phyloP scores from a whole-genome alignment of 23 tunicate genomes.

The Halocynthia aurantium region DNA sequence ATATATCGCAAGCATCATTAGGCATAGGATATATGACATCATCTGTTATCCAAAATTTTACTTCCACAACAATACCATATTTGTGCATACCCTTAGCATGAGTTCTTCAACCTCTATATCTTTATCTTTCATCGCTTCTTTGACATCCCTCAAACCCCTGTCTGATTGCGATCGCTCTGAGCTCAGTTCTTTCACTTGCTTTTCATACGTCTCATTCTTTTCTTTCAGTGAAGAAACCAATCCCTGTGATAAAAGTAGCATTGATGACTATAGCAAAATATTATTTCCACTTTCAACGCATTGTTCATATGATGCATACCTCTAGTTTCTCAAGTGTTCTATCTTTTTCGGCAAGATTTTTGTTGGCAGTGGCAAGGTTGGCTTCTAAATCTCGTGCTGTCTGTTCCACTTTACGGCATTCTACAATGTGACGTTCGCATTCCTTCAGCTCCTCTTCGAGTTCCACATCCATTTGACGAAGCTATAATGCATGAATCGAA shows the following conservation, averaged over 20 bases:
- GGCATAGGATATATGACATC: too few relatives aligned
- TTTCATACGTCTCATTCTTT: constrained; percentile 31
- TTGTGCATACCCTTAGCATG: constrained; percentile 19
- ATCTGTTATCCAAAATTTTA: too few relatives aligned
- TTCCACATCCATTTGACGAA: constrained; percentile 78
- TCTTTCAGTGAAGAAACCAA: constrained; percentile 27
- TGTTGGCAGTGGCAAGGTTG: constrained; percentile 27
- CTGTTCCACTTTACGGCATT: constrained; percentile 39
- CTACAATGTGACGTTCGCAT: constrained; percentile 62
- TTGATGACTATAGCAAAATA: too few relatives aligned
- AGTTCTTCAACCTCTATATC: constrained; percentile 61
- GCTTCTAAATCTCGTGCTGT: constrained; percentile 47
- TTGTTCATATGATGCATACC: neutral
- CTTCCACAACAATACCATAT: too few relatives aligned
- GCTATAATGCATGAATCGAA: neutral
- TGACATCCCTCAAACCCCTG: constrained; percentile 21
- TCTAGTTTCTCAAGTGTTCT: constrained; percentile 47
- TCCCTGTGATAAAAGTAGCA: too few relatives aligned
- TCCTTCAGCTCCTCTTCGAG: constrained; percentile 80
- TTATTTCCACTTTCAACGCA: too few relatives aligned
- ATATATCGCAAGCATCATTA: too few relatives aligned
- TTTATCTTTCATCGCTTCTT: constrained; percentile 60
- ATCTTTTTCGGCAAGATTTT: constrained; percentile 50
- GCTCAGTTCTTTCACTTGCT: constrained; percentile 14
- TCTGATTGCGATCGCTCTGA: too few relatives aligned